Evolutionary conservation across 2,113 vertebrate species (phyloP), one percentile per base, ranked within the genome.

Genomic region (Setophaga kirtlandii): DNA sequence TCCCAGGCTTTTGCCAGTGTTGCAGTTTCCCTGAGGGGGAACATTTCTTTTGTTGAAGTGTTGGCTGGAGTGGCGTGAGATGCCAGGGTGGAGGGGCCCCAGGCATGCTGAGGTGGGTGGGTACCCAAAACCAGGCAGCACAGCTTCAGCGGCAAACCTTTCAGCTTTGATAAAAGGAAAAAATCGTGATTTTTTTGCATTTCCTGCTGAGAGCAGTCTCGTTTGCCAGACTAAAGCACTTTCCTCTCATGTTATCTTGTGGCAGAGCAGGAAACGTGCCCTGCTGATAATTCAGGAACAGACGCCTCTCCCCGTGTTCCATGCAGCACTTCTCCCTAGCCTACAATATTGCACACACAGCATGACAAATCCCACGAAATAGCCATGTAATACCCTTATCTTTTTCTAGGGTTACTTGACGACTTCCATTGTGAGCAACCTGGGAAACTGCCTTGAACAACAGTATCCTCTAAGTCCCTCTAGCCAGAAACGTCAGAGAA

Each of bases 281-380:
- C 21, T 79, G n/a, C 62, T 46, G 47, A 14, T 46, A 75, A 58
- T 18, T 62, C 30, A 50, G 60, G 33, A 84, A 30, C 12, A 16
- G 0, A 0, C 0, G 0, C 27, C 42, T 63, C 52, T 53, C 44
- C 46, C 31, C 0, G 0, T 25, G 39, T 33, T 68, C 46, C 37
- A 31, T 9, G 17, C 39, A 81, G 75, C 21, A 21, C 47, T 60
- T 79, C 58, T 30, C 52, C 55, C 70, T 83, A 58, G 24, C 22
- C 41, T 2, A 1, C 28, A 77, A 17, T 59, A 25, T 9, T 55
- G 60, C 9, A 6, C 1, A 2, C 47, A 2, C 47, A 85, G 37
- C 15, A 11, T 9, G 30, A 2, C 24, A 68, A 30, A 16, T 42
- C 33, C n/a, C 62, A 53, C 19, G 2, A 83, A 90, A 56, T 5